Conservation (phyloP, 2,888 invertebrate genomes). For the Drosophila diplacantha region DNA sequence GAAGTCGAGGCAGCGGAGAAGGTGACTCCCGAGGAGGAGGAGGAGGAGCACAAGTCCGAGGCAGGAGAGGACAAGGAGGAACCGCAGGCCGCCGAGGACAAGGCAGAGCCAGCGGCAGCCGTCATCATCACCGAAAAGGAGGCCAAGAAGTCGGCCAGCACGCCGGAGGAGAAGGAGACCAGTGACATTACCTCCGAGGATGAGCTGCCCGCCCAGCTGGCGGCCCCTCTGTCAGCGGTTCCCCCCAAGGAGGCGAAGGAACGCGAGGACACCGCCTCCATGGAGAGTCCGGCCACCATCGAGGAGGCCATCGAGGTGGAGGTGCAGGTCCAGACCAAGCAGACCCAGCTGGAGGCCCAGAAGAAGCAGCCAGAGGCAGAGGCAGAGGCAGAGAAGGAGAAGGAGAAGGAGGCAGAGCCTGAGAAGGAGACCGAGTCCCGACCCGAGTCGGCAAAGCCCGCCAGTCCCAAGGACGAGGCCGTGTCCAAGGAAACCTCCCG, state of each 20-base stretch:
- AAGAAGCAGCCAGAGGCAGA: slow-evolving; percentile 25
- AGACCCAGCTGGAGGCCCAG: slow-evolving; percentile 48
- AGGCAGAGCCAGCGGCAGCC: not conserved
- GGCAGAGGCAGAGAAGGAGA: slow-evolving; percentile 1
- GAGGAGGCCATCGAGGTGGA: slow-evolving; percentile 77
- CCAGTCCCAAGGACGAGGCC: slow-evolving; percentile 20
- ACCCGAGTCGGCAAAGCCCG: slow-evolving; percentile 43
- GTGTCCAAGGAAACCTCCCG: slow-evolving; percentile 27
- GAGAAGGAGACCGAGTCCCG: slow-evolving; percentile 39
- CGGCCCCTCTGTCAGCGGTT: slow-evolving; percentile 35
- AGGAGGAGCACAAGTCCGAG: not conserved
- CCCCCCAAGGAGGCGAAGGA: slow-evolving; percentile 62
- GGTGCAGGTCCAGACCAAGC: slow-evolving; percentile 62
- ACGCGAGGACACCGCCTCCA: slow-evolving; percentile 71
- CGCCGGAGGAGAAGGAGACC: slow-evolving; percentile 72
- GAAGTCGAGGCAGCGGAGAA: slow-evolving; percentile 65
- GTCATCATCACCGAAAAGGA: slow-evolving; percentile 34
- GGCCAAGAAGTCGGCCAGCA: slow-evolving; percentile 57
- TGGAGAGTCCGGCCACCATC: slow-evolving; percentile 76
- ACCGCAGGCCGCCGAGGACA: not conserved
- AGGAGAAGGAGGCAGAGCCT: slow-evolving; percentile 22
- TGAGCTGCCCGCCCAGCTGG: slow-evolving; percentile 70
- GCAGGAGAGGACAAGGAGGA: not conserved
- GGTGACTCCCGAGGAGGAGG: slow-evolving; percentile 24
- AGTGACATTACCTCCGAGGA: slow-evolving; percentile 78